Base-by-base conservation (phyloP, 2,888 invertebrate species). In the Andricus curvator region DNA sequence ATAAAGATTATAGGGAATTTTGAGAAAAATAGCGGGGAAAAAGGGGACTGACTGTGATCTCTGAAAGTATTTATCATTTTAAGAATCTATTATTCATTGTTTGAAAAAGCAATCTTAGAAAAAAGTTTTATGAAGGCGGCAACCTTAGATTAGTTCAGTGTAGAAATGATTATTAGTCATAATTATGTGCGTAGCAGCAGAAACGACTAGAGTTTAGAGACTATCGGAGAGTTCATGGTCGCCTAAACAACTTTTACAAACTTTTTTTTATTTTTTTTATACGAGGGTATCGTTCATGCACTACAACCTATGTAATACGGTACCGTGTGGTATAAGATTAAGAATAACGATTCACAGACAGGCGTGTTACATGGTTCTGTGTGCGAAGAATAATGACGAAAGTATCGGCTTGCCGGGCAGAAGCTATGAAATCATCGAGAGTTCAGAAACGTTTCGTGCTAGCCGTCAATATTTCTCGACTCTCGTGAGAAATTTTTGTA, bases 201-300 rank as follows among this genome's bases (percentile, higher is more conserved):
- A 80, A 78, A 80, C 66, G 65, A 81, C 80, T 80, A 83, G 78
- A 81, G 79, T 83, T 80, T 80, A 83, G 77, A 78, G 70, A 80
- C 77, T 77, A 81, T 80, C n/a, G 5, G 80, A 82, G 81, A 83
- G 81, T 83, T 84, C 82, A 82, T 78, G 82, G 82, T 80, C 83
- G 78, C 76, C 81, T 80, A 76, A 78, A 77, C 78, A 74, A 79
- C 81, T 82, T 81, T 78, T 82, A 79, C 56, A 56, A 67, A 77
- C 78, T 78, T 82, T 44, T 70, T 33, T 33, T 48, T 25, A 5
- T 25, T 66, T 78, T 79, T 84, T 83, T 79, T 13, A 74, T 80
- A 79, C 64, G 41, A 76, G 56, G 44, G 17, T 51, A 22, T 44
- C 65, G 48, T 62, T 48, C 67, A 56, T 74, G 48, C 51, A 78